Conservation (phyloP, 2,113 vertebrate genomes). For the Brienomyrus brachyistius region DNA sequence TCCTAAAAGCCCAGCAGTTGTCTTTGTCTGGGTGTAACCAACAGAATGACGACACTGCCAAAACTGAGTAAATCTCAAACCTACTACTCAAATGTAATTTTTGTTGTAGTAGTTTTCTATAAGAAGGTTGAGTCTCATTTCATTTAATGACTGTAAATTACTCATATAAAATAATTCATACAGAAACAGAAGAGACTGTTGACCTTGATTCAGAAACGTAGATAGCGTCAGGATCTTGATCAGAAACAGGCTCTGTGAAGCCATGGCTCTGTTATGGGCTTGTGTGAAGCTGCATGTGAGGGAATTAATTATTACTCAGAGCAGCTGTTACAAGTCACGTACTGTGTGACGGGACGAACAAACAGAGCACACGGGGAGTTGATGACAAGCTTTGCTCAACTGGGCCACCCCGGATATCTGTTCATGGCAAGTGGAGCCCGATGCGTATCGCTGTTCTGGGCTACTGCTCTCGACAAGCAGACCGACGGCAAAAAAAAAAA, state of each 20-base stretch:
- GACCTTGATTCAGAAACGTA: neutral
- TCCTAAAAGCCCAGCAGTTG: neutral
- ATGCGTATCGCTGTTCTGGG: slow-evolving; percentile 32
- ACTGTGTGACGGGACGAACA: neutral
- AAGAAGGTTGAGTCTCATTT: neutral
- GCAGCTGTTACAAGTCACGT: neutral
- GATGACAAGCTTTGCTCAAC: neutral
- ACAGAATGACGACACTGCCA: neutral
- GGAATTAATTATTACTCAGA: neutral
- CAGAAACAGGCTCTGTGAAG: neutral
- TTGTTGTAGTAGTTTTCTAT: neutral
- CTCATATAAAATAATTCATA: neutral
- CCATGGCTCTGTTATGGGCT: neutral
- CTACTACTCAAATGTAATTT: neutral
- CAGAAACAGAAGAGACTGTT: neutral
- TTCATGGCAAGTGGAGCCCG: neutral
- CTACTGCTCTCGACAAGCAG: neutral
- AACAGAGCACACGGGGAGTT: neutral
- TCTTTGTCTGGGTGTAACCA: neutral
- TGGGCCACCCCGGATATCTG: neutral
- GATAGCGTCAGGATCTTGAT: neutral
- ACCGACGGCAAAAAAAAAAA: neutral
- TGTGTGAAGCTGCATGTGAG: neutral
- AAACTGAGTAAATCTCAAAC: neutral
- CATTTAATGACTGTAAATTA: neutral